phyloP scores from a whole-genome alignment of 2,113 vertebrate genomes.

The Vulpes ferrilata region DNA sequence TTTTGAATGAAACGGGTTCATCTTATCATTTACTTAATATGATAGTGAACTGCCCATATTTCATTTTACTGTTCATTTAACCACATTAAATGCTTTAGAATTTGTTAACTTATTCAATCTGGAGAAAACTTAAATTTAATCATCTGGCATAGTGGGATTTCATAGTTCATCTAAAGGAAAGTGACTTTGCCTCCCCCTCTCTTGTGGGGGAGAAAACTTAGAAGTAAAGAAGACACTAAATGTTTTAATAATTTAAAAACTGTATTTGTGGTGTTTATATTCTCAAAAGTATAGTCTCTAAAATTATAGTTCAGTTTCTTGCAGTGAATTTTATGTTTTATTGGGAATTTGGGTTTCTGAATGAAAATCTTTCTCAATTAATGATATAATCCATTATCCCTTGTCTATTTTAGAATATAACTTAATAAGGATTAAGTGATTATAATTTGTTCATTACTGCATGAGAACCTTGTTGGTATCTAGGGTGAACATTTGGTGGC shows the following conservation, averaged over 20 bases:
- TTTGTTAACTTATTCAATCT: neutral
- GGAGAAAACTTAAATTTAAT: neutral
- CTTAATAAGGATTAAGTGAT: neutral
- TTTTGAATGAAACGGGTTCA: neutral
- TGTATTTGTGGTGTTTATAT: neutral
- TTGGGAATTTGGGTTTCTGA: conserved; percentile 31
- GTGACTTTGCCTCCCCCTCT: neutral
- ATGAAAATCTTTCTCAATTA: neutral
- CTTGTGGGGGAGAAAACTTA: neutral
- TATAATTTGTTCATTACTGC: neutral
- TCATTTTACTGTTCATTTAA: neutral
- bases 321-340: neutral
- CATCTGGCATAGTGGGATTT: neutral
- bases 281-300: neutral
- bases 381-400: neutral
- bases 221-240: neutral
- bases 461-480: neutral
- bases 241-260: neutral
- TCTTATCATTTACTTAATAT: neutral
- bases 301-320: neutral
- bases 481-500: neutral
- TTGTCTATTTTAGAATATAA: neutral
- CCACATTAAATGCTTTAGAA: neutral
- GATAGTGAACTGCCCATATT: neutral
- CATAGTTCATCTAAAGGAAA: neutral